A percentile compares a stretch with the other conserved stretches of the same genome.
phyloP scores from a whole-genome alignment of 2,113 vertebrate species.

The Hippopotamus amphibius region DNA sequence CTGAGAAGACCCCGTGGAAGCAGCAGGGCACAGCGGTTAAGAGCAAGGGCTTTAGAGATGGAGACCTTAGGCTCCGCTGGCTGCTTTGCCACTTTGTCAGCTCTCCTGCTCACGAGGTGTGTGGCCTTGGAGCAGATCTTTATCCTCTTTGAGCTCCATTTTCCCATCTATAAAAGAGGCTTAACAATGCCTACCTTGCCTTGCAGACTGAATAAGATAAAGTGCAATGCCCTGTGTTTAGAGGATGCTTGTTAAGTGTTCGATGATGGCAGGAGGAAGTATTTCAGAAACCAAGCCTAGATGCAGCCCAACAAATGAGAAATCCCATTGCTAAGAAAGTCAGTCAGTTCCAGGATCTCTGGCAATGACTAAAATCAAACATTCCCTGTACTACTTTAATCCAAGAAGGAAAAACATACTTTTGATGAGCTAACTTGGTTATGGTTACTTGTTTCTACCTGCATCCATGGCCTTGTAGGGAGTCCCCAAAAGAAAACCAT shows the following conservation, averaged over 20 bases:
- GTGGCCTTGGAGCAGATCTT: neutral
- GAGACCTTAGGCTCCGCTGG: neutral
- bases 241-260: neutral
- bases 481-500: slow-evolving; percentile 16
- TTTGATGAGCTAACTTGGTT: slow-evolving; percentile 33
- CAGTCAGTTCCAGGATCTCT: neutral
- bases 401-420: neutral
- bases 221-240: neutral
- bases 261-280: neutral
- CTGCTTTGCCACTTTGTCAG: neutral
- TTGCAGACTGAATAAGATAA: neutral
- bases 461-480: neutral
- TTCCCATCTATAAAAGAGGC: neutral
- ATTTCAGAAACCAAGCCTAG: neutral
- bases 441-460: slow-evolving; percentile 62
- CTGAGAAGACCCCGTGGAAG: neutral
- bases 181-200: neutral
- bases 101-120: neutral
- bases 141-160: neutral
- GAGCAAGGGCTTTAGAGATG: neutral
- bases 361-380: neutral
- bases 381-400: neutral
- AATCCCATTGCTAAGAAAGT: neutral
- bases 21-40: neutral
- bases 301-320: neutral